Base-by-base conservation (phyloP, 1,140 invertebrate genomes). In the Chionoecetes opilio region DNA sequence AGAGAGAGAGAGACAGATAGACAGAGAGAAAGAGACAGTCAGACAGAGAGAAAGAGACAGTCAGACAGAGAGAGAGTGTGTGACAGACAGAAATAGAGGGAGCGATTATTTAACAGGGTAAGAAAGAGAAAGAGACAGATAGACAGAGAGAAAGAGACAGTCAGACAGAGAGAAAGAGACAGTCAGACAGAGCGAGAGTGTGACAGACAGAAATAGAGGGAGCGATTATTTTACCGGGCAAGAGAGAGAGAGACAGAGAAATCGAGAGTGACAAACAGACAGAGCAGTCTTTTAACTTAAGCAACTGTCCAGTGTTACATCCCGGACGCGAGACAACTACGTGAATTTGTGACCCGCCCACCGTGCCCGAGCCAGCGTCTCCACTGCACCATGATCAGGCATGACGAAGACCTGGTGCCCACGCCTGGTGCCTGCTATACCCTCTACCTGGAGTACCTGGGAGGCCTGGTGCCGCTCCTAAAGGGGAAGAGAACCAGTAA, bases 401-500 rank as follows among this genome's bases (percentile, higher is more conserved):
- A 99, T 97, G 98, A 98, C 91, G 97, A 97, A 84, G 97, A 97
- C 84, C 91, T 96, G 34, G 91, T 96, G 82, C 96, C 96, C 84
- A 97, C 97, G 14, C 97, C 98, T 0, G 98, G 98, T 26, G 98
- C 98, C 3, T 98, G 98, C 96, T 99, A 99, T 97, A 99, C 99
- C 0, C 97, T 99, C 14, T 99, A 99, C 97, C 97, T 99, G 93
- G 99, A 99, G 97, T 99, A 99, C 97, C 97, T 99, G 1, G 99
- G 99, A 2, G 99, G 99, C 14, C 97, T 99, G 14, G 99, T 99
- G 89, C 99, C 99, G 0, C 97, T 99, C 63, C 97, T 99, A 21
- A 99, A 99, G 97, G 99, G 99, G 26, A 99, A 99, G 96, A 97
- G 99, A 92, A 99, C 99, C 6, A 99, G 99, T 97, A 99, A 99